Conservation (phyloP, 2,113 vertebrate species). For the Onychostruthus taczanowskii region DNA sequence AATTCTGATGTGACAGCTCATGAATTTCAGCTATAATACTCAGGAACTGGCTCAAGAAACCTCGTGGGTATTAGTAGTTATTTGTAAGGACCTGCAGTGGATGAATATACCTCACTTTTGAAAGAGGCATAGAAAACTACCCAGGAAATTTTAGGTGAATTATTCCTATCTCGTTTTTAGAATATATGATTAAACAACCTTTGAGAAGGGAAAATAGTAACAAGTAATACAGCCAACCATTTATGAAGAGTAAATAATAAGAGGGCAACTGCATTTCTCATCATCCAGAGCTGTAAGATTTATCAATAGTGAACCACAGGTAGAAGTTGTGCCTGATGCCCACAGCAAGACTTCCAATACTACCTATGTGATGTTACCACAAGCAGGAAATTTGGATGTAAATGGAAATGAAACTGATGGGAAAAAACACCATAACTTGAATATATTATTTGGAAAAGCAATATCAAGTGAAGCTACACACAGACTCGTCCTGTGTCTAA, state of each 20-base stretch:
- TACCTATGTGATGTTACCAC: background rate
- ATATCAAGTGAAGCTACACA: background rate
- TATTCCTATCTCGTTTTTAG: background rate
- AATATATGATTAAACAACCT: background rate
- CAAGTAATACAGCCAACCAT: background rate
- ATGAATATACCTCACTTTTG: background rate
- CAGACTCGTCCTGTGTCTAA: background rate
- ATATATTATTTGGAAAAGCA: background rate
- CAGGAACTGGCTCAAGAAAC: background rate
- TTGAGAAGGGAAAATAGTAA: background rate
- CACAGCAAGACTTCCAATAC: background rate
- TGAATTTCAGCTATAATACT: background rate
- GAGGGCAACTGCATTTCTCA: background rate
- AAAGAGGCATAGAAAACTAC: background rate
- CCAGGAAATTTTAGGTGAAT: background rate
- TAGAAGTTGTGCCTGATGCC: background rate
- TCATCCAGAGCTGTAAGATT: background rate
- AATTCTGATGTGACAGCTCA: background rate
- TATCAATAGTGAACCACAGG: background rate
- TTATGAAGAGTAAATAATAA: background rate
- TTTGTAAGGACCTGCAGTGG: background rate
- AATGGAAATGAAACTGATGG: background rate
- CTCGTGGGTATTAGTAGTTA: background rate
- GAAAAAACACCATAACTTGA: background rate
- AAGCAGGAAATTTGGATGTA: background rate